Evolutionary conservation across 2,888 invertebrate genomes (phyloP), one percentile per base, ranked within the genome.

Genomic region (Tromatobia lineatoria): DNA sequence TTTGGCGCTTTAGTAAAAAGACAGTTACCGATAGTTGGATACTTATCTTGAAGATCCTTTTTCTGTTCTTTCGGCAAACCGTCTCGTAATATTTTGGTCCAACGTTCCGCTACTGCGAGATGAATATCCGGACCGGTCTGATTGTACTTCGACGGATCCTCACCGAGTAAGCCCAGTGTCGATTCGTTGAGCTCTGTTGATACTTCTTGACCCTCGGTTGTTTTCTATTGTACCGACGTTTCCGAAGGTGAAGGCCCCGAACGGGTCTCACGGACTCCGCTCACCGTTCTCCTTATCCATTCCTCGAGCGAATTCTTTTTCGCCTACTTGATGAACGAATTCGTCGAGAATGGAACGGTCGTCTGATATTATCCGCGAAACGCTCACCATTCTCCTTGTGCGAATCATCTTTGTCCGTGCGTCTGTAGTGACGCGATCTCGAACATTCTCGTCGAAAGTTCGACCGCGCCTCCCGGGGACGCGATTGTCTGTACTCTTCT

Each of bases 311-410:
- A 45, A n/a, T 25, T 20, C 10, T n/a, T 13, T 47, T 23, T 11
- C 13, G 50, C 18, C 11, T 52, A 10, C 0, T 15, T 11, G 18
- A n/a, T 2, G 50, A 45, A 10, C 67, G 0, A 59, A 29, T n/a
- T 20, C 42, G 70, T 20, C 50, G n/a, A 25, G 13, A 57, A 81
- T 73, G 76, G 73, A 75, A 83, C 79, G 79, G 7, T 85, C 85
- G 83, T 83, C 85, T 77, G 77, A 69, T 7, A 47, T 70, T 70
- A 64, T 11, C 77, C 79, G 80, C 75, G 71, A 78, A 71, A 83
- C 71, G 80, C 78, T 79, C 81, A 29, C 71, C 78, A 83, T 83
- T 85, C 64, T 80, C 83, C 47, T 80, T 80, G 13, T 80, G 66
- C 42, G 80, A 77, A 47, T 57, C 59, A 6, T 47, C 20, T 38